These are phyloP conservation scores for Peromyscus melanophrys DNA, from an alignment of 2,797 vertebrate species.

Conservation along the genomic window DNA sequence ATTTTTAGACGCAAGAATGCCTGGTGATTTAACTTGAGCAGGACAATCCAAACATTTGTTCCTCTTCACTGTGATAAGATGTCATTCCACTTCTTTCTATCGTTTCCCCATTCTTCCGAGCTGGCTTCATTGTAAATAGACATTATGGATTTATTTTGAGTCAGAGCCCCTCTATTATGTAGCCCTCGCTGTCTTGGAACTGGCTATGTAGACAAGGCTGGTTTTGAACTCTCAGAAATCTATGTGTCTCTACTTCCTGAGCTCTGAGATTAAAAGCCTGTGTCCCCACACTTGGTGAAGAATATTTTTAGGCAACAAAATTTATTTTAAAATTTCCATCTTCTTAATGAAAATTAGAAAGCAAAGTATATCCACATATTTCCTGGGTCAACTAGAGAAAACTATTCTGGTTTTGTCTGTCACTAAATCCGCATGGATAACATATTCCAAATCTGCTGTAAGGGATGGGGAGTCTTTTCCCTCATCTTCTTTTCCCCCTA, in stretches of 20 bases:
- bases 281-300: neutral
- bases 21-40: slow-evolving; percentile 46
- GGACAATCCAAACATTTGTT: slow-evolving; percentile 52
- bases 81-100: slow-evolving; percentile 8
- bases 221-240: neutral
- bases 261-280: neutral
- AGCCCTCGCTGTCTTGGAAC: neutral
- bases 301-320: slow-evolving; percentile 30
- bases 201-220: neutral
- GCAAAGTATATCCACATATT: neutral
- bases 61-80: slow-evolving; percentile 65
- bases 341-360: slow-evolving; percentile 14
- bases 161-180: no score
- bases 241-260: neutral
- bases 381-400: neutral
- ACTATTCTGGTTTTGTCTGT: neutral
- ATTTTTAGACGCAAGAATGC: slow-evolving; percentile 77
- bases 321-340: neutral
- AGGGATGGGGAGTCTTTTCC: neutral
- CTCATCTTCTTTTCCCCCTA: neutral
- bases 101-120: neutral
- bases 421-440: neutral
- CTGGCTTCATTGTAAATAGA: neutral
- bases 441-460: neutral
- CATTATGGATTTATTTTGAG: neutral